Percentiles rank a stretch among this genome's conserved stretches.
Conservation (phyloP, 2,888 invertebrate genomes). For the Hirtodrosophila cameraria region DNA sequence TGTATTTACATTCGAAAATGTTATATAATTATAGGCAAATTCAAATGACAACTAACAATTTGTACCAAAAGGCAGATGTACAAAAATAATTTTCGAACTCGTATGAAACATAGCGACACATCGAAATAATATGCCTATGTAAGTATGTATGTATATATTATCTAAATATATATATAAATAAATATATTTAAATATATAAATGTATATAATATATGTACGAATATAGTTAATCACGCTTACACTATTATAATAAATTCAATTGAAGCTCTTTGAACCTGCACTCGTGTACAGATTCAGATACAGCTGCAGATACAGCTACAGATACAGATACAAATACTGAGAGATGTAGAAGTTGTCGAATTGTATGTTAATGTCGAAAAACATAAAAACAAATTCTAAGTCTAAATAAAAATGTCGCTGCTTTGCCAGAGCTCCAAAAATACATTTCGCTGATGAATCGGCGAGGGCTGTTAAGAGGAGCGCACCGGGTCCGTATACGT, state of each 20-base stretch:
- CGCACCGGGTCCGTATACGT: constrained; percentile 53
- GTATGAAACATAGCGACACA: constrained; percentile 12
- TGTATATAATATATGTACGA: background rate
- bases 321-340: background rate
- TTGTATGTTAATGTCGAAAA: constrained; percentile 49
- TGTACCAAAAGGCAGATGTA: constrained; percentile 18
- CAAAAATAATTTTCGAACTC: constrained; percentile 29
- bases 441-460: constrained; percentile 63
- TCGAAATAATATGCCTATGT: constrained; percentile 17
- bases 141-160: constrained; percentile 6
- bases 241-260: constrained; percentile 31
- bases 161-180: background rate
- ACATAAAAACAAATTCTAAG: constrained; percentile 55
- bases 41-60: constrained; percentile 19
- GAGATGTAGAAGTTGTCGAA: constrained; percentile 55
- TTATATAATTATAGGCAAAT: constrained; percentile 49
- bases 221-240: constrained; percentile 15
- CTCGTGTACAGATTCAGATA: constrained; percentile 5
- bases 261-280: constrained; percentile 45
- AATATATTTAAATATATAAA: background rate
- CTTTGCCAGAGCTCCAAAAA: constrained; percentile 74
- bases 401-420: constrained; percentile 67
- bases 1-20: constrained; percentile 1
- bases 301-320: too few relatives aligned
- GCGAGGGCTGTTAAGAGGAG: constrained; percentile 48